Conservation (phyloP, 2,797 vertebrate species). For the Falco biarmicus region DNA sequence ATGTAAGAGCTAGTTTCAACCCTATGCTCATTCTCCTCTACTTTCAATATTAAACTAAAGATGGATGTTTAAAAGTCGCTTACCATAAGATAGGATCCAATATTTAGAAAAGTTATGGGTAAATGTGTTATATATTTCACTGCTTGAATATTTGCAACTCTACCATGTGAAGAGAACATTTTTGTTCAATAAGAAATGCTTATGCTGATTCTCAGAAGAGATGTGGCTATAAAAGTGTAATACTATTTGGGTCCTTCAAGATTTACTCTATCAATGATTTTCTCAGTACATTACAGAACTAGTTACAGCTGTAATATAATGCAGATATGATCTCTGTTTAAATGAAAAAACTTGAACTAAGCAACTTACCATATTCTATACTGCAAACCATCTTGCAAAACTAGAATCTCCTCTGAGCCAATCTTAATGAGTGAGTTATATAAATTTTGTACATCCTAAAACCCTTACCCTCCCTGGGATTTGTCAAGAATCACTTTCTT, state of each 20-base stretch:
- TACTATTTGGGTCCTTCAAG: not conserved
- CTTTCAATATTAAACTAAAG: not conserved
- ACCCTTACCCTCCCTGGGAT: not conserved
- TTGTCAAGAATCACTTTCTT: not conserved
- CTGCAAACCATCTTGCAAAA: not conserved
- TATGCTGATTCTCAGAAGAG: conserved; percentile 19
- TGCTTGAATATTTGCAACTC: not conserved
- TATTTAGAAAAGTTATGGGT: not conserved
- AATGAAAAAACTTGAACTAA: not conserved
- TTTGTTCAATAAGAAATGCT: not conserved
- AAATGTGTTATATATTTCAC: not conserved
- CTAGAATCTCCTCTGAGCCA: not conserved
- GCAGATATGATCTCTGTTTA: not conserved
- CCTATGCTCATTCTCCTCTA: not conserved
- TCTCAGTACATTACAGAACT: not conserved
- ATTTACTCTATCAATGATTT: not conserved
- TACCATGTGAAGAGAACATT: not conserved
- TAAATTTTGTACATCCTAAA: not conserved
- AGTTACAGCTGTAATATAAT: not conserved
- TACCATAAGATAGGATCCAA: not conserved
- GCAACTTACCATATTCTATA: not conserved
- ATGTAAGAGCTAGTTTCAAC: not conserved
- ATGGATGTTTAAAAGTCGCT: not conserved
- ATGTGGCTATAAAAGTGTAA: not conserved
- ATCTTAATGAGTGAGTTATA: not conserved